Evolutionary conservation across 2,888 invertebrate species (phyloP).

Genomic region (Hydrotaea diabolus): DNA sequence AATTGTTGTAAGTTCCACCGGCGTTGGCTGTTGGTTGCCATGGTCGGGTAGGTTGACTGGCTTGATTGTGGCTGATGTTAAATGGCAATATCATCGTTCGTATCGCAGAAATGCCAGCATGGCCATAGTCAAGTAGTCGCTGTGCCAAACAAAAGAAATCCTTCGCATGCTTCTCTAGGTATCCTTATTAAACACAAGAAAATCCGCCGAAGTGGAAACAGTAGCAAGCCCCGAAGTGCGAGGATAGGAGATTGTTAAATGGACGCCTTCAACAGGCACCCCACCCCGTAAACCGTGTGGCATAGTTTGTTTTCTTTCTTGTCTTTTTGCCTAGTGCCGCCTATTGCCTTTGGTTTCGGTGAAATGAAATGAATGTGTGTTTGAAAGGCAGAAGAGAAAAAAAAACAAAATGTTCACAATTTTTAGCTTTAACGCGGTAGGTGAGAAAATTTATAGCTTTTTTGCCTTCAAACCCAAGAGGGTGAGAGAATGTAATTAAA

Average conservation of each 20-base stretch:
- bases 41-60: not conserved
- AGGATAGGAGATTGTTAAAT: not conserved
- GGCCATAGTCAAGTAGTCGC: not conserved
- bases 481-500: slow-evolving; percentile 35
- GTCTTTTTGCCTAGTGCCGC: too few relatives aligned
- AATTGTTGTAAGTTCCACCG: slow-evolving; percentile 50
- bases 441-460: slow-evolving; percentile 62
- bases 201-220: slow-evolving; percentile 5
- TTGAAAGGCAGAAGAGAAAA: not conserved
- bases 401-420: slow-evolving; percentile 29
- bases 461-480: not conserved
- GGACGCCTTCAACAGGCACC: slow-evolving; percentile 1
- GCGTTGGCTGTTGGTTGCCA: slow-evolving; percentile 5
- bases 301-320: slow-evolving; percentile 9
- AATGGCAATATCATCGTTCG: slow-evolving; percentile 35
- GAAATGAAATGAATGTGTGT: not conserved
- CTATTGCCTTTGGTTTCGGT: not conserved
- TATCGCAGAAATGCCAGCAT: not conserved
- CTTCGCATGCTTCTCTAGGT: not conserved
- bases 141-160: not conserved
- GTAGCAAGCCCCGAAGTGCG: not conserved
- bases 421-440: slow-evolving; percentile 35
- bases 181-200: slow-evolving; percentile 26
- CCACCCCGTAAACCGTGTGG: not conserved
- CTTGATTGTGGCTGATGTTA: slow-evolving; percentile 11